Evolutionary conservation across 2,888 invertebrate genomes (phyloP), one percentile per base, ranked within the genome.

Genomic region (Morpho deidamia): DNA sequence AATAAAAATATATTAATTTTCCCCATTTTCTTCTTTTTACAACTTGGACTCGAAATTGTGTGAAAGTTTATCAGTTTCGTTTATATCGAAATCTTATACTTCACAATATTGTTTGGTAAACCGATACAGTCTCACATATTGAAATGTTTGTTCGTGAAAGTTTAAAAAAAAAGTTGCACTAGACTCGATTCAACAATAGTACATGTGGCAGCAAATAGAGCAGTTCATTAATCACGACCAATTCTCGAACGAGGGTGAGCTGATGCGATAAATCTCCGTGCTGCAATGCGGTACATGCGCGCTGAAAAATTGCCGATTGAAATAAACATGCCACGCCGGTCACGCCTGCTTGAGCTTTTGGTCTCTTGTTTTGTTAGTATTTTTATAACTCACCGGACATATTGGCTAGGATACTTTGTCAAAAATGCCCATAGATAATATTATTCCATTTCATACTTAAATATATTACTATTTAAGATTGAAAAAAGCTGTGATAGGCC

Each of bases 241-340:
- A 72, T 66, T 69, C 74, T 74, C 65, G 67, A 66, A 54, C 66
- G 68, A 62, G 73, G 73, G 73, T 70, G 74, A 72, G 70, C 72
- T 60, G 65, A 62, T 69, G 73, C 76, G 64, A 83, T 83, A 83
- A 83, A 84, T 83, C 83, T 83, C 60, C 65, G 64, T 68, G 75
- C 83, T 79, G 83, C 85, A 83, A 72, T 81, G 84, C 82, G 71
- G 77, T 69, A 71, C 73, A 66, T 62, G 67, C 64, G 66, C 69
- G 74, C 74, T 83, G 83, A 83, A 83, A 85, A 83, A 85, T 81
- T 81, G 76, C 73, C 72, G 73, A 81, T 79, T 77, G 74, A 74
- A 83, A 81, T 81, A 82, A 81, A 82, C 81, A 76, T 77, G 79
- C 63, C 66, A 63, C 59, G 60, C 62, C 64, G 74, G 72, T 72